A percentile compares a stretch with the other conserved stretches of the same genome.
These are phyloP conservation scores for Notolabrus celidotus DNA, from an alignment of 2,797 vertebrate genomes.

Conservation along the genomic window DNA sequence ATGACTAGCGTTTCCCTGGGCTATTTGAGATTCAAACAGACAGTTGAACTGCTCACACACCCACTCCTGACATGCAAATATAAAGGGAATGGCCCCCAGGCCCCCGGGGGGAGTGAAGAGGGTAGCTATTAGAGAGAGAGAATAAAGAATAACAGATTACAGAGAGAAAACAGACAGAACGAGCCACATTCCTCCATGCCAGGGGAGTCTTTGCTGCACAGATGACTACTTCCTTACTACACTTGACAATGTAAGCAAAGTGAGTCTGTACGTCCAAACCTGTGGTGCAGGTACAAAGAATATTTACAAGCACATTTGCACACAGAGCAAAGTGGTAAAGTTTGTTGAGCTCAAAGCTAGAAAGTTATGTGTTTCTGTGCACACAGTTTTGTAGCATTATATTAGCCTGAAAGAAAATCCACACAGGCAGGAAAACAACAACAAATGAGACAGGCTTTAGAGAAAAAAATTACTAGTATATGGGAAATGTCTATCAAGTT, in stretches of 20 bases:
- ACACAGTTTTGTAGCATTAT: not conserved
- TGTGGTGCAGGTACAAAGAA: slow-evolving; percentile 14
- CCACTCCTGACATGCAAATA: slow-evolving; percentile 72
- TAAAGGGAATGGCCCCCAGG: slow-evolving; percentile 56
- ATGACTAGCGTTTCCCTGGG: slow-evolving; percentile 62
- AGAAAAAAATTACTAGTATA: not conserved
- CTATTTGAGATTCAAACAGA: slow-evolving; percentile 76
- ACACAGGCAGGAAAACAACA: not conserved
- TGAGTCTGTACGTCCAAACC: slow-evolving; percentile 41
- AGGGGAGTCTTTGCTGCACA: slow-evolving; percentile 38
- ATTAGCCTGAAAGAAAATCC: not conserved
- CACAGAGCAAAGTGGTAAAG: not conserved
- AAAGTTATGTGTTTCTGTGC: not conserved
- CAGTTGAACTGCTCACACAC: slow-evolving; percentile 71
- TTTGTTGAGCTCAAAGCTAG: not conserved
- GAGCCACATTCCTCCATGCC: slow-evolving; percentile 64
- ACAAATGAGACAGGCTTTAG: not conserved
- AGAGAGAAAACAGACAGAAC: slow-evolving; percentile 57
- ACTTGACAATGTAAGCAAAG: slow-evolving; percentile 31
- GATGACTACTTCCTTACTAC: slow-evolving; percentile 18
- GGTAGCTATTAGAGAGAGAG: slow-evolving; percentile 66
- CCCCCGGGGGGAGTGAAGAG: slow-evolving; percentile 57
- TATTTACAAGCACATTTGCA: slow-evolving; percentile 3
- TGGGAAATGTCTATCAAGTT: not conserved
- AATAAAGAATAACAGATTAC: slow-evolving; percentile 61